Evolutionary conservation across 2,113 vertebrate species (phyloP).

Genomic region (Danionella cerebrum): DNA sequence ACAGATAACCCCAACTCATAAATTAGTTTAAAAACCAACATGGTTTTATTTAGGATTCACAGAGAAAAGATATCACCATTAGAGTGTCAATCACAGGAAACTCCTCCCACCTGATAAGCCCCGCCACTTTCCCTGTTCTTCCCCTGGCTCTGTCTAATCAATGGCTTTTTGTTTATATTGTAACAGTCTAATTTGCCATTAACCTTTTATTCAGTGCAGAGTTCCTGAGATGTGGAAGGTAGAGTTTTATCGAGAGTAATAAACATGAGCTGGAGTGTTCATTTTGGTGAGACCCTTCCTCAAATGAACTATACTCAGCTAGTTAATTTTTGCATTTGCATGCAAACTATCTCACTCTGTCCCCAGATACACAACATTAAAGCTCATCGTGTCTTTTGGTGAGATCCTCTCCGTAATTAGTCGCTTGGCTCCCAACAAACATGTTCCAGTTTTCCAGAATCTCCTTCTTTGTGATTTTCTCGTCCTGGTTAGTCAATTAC

Average conservation of each 20-base stretch:
- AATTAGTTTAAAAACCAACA: conserved; percentile 30
- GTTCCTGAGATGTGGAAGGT: background rate
- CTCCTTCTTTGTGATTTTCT: conserved; percentile 81
- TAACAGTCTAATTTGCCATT: background rate
- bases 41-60: conserved; percentile 42
- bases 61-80: conserved; percentile 29
- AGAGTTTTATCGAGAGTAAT: background rate
- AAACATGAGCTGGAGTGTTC: background rate
- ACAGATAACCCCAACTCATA: background rate
- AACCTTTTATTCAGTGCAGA: conserved; percentile 1
- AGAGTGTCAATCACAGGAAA: conserved; percentile 5
- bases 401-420: conserved; percentile 88
- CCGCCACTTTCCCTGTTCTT: background rate
- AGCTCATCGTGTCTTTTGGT: conserved; percentile 83
- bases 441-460: conserved; percentile 89
- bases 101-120: background rate
- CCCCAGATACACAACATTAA: conserved; percentile 50
- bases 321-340: too few relatives aligned
- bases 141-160: too few relatives aligned
- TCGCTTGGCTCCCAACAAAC: conserved; percentile 91
- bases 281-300: background rate
- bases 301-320: too few relatives aligned
- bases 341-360: background rate
- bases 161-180: too few relatives aligned
- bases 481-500: conserved; percentile 62